These are phyloP conservation scores for Ennomos erosarius DNA, from an alignment of 2,888 invertebrate genomes.

Conservation along the genomic window DNA sequence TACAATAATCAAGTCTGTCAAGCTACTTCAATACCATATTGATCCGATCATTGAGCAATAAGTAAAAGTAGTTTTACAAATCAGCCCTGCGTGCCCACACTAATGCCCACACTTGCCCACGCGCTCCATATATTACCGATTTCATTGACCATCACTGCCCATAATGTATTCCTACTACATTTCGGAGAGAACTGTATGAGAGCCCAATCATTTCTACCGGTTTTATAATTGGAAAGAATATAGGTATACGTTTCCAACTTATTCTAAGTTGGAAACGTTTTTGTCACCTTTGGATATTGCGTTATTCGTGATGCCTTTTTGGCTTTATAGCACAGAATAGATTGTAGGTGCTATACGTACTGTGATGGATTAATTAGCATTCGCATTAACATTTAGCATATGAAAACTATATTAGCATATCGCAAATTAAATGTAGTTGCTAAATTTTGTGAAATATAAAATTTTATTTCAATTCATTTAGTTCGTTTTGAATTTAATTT, in stretches of 20 bases:
- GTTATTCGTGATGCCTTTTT: slow-evolving; percentile 15
- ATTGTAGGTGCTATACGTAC: too few relatives aligned
- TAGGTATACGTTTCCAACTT: too few relatives aligned
- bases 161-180: slow-evolving; percentile 69
- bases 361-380: too few relatives aligned
- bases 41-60: slow-evolving; percentile 46
- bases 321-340: too few relatives aligned
- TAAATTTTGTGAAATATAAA: too few relatives aligned
- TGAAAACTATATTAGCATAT: too few relatives aligned
- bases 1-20: too few relatives aligned
- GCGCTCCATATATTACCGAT: slow-evolving; percentile 47
- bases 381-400: too few relatives aligned
- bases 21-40: slow-evolving; percentile 6
- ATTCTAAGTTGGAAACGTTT: background rate
- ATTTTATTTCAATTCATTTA: too few relatives aligned
- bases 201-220: slow-evolving; percentile 4
- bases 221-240: background rate
- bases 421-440: too few relatives aligned
- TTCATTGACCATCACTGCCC: slow-evolving; percentile 74
- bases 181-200: slow-evolving; percentile 27
- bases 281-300: slow-evolving; percentile 20
- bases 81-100: slow-evolving; percentile 53
- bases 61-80: slow-evolving; percentile 60
- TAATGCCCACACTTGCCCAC: slow-evolving; percentile 52
- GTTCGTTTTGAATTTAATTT: too few relatives aligned